Evolutionary conservation across 2,888 invertebrate genomes (phyloP).

Genomic region (Caenorhabditis panamensis): DNA sequence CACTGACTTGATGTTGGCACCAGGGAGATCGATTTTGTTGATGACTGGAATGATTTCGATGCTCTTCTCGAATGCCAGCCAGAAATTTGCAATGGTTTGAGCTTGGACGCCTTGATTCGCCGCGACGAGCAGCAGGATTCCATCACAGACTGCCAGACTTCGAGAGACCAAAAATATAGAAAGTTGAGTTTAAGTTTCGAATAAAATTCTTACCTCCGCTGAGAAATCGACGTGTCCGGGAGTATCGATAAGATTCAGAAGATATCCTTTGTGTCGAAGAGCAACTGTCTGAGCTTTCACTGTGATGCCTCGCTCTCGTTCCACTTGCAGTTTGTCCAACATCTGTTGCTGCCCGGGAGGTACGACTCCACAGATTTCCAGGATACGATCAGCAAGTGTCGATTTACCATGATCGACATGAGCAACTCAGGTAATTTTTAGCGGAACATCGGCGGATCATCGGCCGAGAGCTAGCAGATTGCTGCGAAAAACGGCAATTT

Average conservation of each 20-base stretch:
- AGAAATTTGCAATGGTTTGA: conserved; percentile 95
- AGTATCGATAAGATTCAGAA: conserved; percentile 94
- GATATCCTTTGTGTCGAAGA: conserved; percentile 84
- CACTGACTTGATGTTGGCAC: conserved; percentile 88
- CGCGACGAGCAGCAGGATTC: conserved; percentile 94
- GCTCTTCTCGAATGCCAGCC: conserved; percentile 90
- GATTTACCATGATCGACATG: conserved; percentile 99
- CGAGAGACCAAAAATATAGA: conserved; percentile 86
- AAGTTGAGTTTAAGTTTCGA: background rate
- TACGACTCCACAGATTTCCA: conserved; percentile 89
- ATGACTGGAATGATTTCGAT: conserved; percentile 91
- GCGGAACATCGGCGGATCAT: no score
- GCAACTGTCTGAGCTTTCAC: conserved; percentile 98
- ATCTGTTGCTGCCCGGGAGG: conserved; percentile 66
- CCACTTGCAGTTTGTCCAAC: conserved; percentile 85
- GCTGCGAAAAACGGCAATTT: background rate
- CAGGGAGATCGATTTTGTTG: conserved; percentile 96
- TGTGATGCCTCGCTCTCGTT: conserved; percentile 96
- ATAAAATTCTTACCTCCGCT: conserved; percentile 58
- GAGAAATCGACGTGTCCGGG: conserved; percentile 96
- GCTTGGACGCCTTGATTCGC: conserved; percentile 86
- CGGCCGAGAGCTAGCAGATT: background rate
- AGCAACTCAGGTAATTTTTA: conserved; percentile 94
- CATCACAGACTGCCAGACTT: conserved; percentile 93
- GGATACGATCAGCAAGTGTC: conserved; percentile 94